Evolutionary conservation across 2,888 invertebrate genomes (phyloP), one percentile per base, ranked within the genome.

Genomic region (Caradrina kadenii): DNA sequence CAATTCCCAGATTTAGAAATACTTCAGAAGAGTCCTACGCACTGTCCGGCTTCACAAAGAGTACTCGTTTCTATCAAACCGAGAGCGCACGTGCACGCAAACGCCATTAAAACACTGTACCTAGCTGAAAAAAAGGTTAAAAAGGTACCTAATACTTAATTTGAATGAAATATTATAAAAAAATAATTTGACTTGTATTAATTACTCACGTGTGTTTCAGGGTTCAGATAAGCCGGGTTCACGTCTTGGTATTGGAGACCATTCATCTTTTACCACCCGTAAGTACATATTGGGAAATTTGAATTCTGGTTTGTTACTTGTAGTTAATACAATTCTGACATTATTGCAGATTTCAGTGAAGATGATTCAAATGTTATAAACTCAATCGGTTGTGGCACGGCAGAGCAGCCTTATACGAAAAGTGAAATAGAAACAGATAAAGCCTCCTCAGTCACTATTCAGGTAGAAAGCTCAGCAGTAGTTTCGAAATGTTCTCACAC

Each of bases 181-280:
- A 39, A 39, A 11, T 13, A 13, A 3, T 52, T 39, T 8, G 1
- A 8, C 15, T 21, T 50, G 7, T 53, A 21, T 69, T 68, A 11
- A 54, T 4, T 49, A 61, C 45, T 59, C 8, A n/a, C 54, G 15
- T 42, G 52, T 59, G 69, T 83, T 91, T 35, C 86, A 95, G 95
- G 89, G 86, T 73, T 89, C 92, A 22, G 88, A 91, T 55, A 92
- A 89, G 83, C 91, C 93, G 45, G 89, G 89, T 19, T 93, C 93
- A 54, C 88, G 91, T 59, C 89, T 94, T 69, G 94, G 92, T 62
- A 91, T 94, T 67, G 94, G 94, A 80, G 94, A 95, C 80, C 93
- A 95, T 83, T 90, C 91, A 31, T 93, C 93, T 50, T 91, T 92
- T 72, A 90, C 87, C 26, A 90, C 89, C 45, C 84, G 95, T 95